Base-by-base conservation (phyloP, 2,113 vertebrate species). In the Serilophus lunatus region DNA sequence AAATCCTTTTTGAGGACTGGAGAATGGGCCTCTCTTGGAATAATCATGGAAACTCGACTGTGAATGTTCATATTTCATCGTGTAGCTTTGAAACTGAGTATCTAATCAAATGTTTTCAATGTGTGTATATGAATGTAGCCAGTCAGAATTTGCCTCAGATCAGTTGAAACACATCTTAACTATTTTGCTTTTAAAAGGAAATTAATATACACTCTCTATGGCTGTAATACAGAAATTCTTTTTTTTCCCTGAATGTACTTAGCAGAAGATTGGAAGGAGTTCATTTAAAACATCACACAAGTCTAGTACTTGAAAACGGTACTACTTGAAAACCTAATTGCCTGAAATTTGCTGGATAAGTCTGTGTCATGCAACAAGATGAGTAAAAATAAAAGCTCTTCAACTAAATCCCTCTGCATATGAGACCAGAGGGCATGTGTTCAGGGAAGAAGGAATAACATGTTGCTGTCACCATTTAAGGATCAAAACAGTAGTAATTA, bases 131-230 rank as follows among this genome's bases (percentile, higher is more conserved):
- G 47, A 76, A 54, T 20, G 47, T 22, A 88, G 15, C 13, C 53
- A 80, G 66, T 50, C 31, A 93, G 75, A 86, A 57, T 76, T 61
- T 93, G 66, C 57, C 63, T 90, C 9, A 0, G n/a, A 57, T 80
- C 0, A 0, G 23, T 28, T 92, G 88, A 94, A 90, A 94, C 9
- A 36, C 16, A 51, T 77, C n/a, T 61, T 80, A 88, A 24, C 29
- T 56, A 17, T 68, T 90, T 61, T 82, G 63, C 57, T 95, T 96
- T 93, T 78, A 93, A 86, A 92, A 92, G 68, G 23, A 90, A 92
- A 90, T 90, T 69, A 88, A 35, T 74, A 63, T 36, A 51, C 9
- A 31, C 80, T 53, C 40, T 63, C 20, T 88, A 35, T 68, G 18
- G 17, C 35, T 65, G 19, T 42, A 74, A 64, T 59, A 54, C 3